Evolutionary conservation across 2,888 invertebrate genomes (phyloP).

Genomic region (Peribatodes rhomboidaria): DNA sequence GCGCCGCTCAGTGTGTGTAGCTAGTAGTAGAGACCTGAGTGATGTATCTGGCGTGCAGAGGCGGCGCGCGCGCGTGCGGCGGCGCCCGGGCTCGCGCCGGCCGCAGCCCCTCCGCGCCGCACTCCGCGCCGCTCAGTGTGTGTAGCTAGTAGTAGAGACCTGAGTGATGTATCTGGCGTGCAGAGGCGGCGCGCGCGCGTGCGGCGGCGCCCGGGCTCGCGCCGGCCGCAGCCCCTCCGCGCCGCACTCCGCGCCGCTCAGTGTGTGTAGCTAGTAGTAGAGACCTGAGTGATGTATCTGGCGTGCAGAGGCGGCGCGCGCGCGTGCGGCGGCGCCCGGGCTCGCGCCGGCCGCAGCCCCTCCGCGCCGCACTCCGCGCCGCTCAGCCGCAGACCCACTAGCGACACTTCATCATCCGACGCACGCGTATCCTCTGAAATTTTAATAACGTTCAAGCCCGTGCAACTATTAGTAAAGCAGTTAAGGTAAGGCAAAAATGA

Average conservation of each 20-base stretch:
- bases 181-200: conserved; percentile 69
- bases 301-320: conserved; percentile 69
- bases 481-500: no score
- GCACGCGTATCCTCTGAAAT: neutral
- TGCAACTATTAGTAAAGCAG: neutral
- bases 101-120: conserved; percentile 51
- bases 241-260: conserved; percentile 64
- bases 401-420: conserved; percentile 53
- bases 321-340: conserved; percentile 57
- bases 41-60: conserved; percentile 60
- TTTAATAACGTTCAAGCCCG: neutral
- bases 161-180: conserved; percentile 55
- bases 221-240: conserved; percentile 53
- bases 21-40: conserved; percentile 46
- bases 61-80: conserved; percentile 68
- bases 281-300: conserved; percentile 57
- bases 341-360: conserved; percentile 51
- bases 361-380: conserved; percentile 53
- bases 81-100: conserved; percentile 51
- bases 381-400: conserved; percentile 63
- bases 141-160: conserved; percentile 42
- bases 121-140: conserved; percentile 69
- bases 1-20: conserved; percentile 62
- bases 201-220: conserved; percentile 55
- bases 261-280: neutral